Base-by-base conservation (phyloP, 2,797 vertebrate species). In the Phataginus tetradactyla region DNA sequence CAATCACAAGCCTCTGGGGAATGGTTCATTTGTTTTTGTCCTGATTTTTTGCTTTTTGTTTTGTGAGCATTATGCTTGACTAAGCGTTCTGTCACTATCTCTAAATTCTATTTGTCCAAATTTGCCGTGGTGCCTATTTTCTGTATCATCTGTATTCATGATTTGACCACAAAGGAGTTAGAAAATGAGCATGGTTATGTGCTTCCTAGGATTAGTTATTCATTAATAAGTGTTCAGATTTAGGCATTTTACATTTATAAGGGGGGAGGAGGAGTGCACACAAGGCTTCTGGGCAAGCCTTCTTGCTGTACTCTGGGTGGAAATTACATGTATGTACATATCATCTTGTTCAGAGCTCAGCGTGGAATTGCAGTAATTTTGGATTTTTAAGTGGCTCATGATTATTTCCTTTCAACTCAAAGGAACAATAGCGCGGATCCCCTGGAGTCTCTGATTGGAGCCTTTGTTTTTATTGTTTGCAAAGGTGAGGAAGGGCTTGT, bases 101-200 rank as follows among this genome's bases (percentile, higher is more conserved):
- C 71, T 93, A 83, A 89, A 96, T 96, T 94, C 75, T 88, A 37
- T 97, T 95, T 97, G 86, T 95, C 75, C 95, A 93, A 71, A 95
- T 96, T 96, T 86, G 53, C 68, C 86, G 37, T 1, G 15, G 71
- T 93, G 45, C 64, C 86, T 95, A 20, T 78, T 97, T 97, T 74
- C 66, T 95, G 18, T 96, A 25, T 95, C 72, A 84, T 90, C 96
- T 87, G 37, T 87, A 71, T 94, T 96, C 94, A 91, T 91, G 96
- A 94, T 97, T 75, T 91, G 71, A 93, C 80, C 66, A 94, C 84
- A 93, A 90, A 95, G 45, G 66, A 85, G 49, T 84, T 95, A 84
- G 66, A 85, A 90, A 92, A 90, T n/a, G 51, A 96, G 45, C 74
- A 49, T 45, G 25, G 53, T 51, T 87, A n/a, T 90, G 7, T 63